Percentiles rank a stretch among this genome's conserved stretches.
Evolutionary conservation across 1,140 invertebrate genomes (phyloP).

Genomic region (Halesus radiatus): DNA sequence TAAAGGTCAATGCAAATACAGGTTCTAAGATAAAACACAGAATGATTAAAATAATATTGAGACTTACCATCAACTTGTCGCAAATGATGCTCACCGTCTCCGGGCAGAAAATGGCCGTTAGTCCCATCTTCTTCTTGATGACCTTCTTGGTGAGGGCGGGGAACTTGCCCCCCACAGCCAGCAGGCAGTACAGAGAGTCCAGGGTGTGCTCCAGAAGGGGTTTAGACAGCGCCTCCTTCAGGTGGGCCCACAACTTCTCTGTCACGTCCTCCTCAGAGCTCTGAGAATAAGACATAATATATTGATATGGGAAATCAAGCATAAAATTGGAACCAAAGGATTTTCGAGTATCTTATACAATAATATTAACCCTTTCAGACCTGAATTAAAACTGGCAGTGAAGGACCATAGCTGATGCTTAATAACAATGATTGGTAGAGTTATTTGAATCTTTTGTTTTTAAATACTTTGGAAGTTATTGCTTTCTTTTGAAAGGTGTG

Average conservation of each 20-base stretch:
- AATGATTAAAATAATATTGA: too few relatives aligned
- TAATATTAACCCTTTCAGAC: too few relatives aligned
- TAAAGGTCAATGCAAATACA: too few relatives aligned
- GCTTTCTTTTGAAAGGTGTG: too few relatives aligned
- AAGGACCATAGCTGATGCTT: too few relatives aligned
- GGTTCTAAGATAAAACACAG: too few relatives aligned
- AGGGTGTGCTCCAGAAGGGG: slow-evolving; percentile 69
- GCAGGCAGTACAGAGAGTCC: slow-evolving; percentile 70
- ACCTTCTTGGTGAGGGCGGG: slow-evolving; percentile 69
- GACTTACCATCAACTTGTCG: slow-evolving; percentile 73
- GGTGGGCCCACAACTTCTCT: slow-evolving; percentile 70
- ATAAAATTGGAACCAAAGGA: too few relatives aligned
- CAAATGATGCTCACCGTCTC: slow-evolving; percentile 70
- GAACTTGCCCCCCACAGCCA: slow-evolving; percentile 65
- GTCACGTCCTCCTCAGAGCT: slow-evolving; percentile 70
- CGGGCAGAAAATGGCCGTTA: slow-evolving; percentile 69
- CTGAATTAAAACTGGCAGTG: too few relatives aligned
- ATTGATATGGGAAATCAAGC: not conserved
- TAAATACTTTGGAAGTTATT: too few relatives aligned
- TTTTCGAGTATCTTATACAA: too few relatives aligned
- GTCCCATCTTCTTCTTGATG: slow-evolving; percentile 71
- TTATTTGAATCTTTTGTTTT: too few relatives aligned
- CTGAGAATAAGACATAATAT: slow-evolving; percentile 57
- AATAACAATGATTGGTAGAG: too few relatives aligned
- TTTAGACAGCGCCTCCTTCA: slow-evolving; percentile 74